A percentile compares a stretch with the other conserved stretches of the same genome.
Conservation (phyloP, 1,140 invertebrate genomes). For the Eriosoma lanigerum region DNA sequence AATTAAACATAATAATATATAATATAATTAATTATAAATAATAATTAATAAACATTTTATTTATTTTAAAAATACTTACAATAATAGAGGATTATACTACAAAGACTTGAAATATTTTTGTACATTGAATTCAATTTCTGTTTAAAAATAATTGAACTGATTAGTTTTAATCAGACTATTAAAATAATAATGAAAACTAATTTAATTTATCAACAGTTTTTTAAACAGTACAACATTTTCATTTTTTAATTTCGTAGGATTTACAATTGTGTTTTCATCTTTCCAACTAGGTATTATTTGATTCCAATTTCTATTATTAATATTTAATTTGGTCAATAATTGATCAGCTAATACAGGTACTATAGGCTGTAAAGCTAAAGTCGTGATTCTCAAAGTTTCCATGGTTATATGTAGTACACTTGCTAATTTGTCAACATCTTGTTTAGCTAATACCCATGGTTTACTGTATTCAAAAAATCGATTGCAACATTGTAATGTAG, state of each 20-base stretch:
- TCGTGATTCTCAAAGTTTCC: constrained; percentile 75
- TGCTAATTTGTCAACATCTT: constrained; percentile 64
- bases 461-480: constrained; percentile 79
- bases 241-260: constrained; percentile 40
- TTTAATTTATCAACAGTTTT: constrained; percentile 59
- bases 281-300: constrained; percentile 58
- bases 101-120: no score
- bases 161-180: no score
- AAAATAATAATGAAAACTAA: no score
- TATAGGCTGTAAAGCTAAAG: constrained; percentile 80
- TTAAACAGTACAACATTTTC: constrained; percentile 55
- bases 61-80: no score
- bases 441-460: constrained; percentile 83
- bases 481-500: constrained; percentile 75
- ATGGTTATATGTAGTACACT: constrained; percentile 78
- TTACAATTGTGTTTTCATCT: constrained; percentile 18
- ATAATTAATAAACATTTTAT: no score
- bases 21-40: no score
- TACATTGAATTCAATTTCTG: no score
- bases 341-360: constrained; percentile 71
- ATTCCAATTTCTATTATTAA: constrained; percentile 63
- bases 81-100: no score
- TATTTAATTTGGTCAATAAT: constrained; percentile 69
- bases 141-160: no score
- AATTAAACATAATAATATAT: no score